Evolutionary conservation across 2,113 vertebrate genomes (phyloP).

Genomic region (Ptychochromis oligacanthus): DNA sequence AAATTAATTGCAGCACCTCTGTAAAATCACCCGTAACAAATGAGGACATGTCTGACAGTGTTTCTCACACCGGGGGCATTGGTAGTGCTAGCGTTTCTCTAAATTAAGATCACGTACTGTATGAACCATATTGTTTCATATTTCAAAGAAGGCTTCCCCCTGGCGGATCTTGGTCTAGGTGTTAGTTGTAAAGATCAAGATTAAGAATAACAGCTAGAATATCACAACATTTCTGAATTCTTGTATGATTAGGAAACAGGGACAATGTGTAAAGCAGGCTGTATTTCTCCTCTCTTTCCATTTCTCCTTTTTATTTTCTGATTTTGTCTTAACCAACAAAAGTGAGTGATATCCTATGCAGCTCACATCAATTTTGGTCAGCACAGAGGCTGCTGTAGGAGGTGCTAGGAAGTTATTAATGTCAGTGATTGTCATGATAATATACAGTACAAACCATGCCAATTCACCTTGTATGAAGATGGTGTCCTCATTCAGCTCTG

Average conservation of each 20-base stretch:
- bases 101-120: slow-evolving; percentile 29
- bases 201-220: neutral
- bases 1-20: slow-evolving; percentile 30
- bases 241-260: neutral
- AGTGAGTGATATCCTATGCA: neutral
- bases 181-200: slow-evolving; percentile 13
- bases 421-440: neutral
- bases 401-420: neutral
- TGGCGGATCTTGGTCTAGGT: neutral
- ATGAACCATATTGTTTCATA: neutral
- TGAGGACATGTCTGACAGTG: slow-evolving; percentile 23
- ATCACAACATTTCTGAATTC: neutral
- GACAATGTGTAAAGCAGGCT: neutral
- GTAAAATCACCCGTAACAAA: slow-evolving; percentile 37
- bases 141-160: slow-evolving; percentile 3
- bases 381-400: neutral
- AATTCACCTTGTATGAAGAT: neutral
- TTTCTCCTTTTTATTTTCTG: neutral
- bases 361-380: neutral
- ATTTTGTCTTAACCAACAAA: neutral
- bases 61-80: slow-evolving; percentile 6
- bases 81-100: slow-evolving; percentile 1
- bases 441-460: neutral
- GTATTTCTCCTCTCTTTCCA: neutral
- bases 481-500: neutral